Evolutionary conservation across 2,888 invertebrate genomes (phyloP).

Genomic region (Gastracanthus pulcherrimus): DNA sequence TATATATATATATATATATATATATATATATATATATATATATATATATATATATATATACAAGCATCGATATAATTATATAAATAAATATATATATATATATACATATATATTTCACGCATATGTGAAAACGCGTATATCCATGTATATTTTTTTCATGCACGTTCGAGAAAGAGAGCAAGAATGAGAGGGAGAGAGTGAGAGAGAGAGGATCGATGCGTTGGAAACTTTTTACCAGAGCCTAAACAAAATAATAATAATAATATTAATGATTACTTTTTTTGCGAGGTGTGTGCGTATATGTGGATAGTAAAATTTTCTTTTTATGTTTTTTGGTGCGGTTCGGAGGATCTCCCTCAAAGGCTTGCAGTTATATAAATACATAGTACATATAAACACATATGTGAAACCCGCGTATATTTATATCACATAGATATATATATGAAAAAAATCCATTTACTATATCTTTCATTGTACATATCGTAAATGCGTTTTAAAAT

Average conservation of each 20-base stretch:
- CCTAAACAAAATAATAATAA: constrained; percentile 49
- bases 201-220: constrained; percentile 17
- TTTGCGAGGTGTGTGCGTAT: constrained; percentile 14
- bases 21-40: constrained; percentile 55
- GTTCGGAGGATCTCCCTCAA: constrained; percentile 32
- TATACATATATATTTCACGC: constrained; percentile 56
- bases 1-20: constrained; percentile 59
- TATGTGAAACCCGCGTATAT: constrained; percentile 55
- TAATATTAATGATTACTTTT: constrained; percentile 10
- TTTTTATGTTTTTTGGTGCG: constrained; percentile 50
- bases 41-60: too few species aligned
- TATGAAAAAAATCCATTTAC: constrained; percentile 56
- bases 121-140: constrained; percentile 45
- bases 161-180: constrained; percentile 39
- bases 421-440: constrained; percentile 43
- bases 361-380: constrained; percentile 52
- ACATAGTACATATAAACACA: constrained; percentile 46
- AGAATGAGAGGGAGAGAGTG: constrained; percentile 19
- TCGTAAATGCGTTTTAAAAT: constrained; percentile 70
- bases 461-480: constrained; percentile 75
- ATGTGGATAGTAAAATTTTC: constrained; percentile 39
- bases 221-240: constrained; percentile 55
- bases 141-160: constrained; percentile 59
- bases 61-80: constrained; percentile 57
- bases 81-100: constrained; percentile 57